phyloP scores from a whole-genome alignment of 2,113 vertebrate genomes.

The Malurus alboscapulatus region DNA sequence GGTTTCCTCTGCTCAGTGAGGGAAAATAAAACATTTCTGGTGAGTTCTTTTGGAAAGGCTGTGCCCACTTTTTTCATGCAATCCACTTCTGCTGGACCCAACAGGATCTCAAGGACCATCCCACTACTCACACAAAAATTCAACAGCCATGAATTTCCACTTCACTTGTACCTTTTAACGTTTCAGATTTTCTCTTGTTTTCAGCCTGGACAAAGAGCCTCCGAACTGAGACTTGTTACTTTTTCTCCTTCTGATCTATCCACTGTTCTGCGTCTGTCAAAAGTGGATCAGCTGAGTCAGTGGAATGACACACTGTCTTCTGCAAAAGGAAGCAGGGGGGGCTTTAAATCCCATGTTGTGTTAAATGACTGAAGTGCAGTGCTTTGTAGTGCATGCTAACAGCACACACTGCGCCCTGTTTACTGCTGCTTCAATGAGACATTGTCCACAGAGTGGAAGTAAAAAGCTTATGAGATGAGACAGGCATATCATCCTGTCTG shows the following conservation, averaged over 20 bases:
- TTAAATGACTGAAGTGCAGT: not conserved
- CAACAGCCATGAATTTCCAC: not conserved
- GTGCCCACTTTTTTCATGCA: not conserved
- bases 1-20: not conserved
- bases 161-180: not conserved
- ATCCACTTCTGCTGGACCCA: not conserved
- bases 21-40: not conserved
- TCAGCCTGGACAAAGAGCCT: not conserved
- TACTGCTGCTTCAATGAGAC: slow-evolving; percentile 8
- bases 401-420: not conserved
- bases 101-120: not conserved
- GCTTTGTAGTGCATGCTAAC: not conserved
- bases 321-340: not conserved
- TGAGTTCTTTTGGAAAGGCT: not conserved
- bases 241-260: not conserved
- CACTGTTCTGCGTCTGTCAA: not conserved
- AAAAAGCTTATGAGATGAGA: slow-evolving; percentile 57
- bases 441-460: not conserved
- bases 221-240: not conserved
- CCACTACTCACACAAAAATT: not conserved
- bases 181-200: not conserved
- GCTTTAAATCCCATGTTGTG: not conserved
- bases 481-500: slow-evolving; percentile 50
- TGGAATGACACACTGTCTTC: not conserved
- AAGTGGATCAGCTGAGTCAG: not conserved